Evolutionary conservation across 2,113 vertebrate species (phyloP).

Genomic region (Albula glossodonta): DNA sequence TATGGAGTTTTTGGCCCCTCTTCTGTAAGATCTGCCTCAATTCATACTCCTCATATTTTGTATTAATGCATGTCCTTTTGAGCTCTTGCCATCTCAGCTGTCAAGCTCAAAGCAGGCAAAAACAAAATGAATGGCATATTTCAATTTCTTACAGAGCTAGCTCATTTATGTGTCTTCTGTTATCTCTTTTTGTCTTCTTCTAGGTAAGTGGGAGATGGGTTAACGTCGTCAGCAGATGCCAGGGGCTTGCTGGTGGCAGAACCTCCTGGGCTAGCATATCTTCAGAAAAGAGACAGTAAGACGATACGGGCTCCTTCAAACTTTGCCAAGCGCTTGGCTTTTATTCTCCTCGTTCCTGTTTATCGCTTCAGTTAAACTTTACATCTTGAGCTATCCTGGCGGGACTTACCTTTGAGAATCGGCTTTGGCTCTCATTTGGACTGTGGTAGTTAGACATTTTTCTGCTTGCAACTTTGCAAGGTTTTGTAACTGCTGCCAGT

Average conservation of each 20-base stretch:
- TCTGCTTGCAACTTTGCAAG: background rate
- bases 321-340: background rate
- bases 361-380: background rate
- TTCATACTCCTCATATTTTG: background rate
- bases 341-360: background rate
- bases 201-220: constrained; percentile 26
- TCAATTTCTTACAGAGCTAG: background rate
- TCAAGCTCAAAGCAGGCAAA: background rate
- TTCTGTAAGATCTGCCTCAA: background rate
- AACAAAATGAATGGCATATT: background rate
- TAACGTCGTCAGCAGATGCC: constrained; percentile 22
- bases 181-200: constrained; percentile 14
- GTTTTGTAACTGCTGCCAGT: background rate
- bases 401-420: background rate
- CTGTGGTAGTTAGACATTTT: background rate
- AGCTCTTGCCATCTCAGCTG: background rate
- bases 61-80: background rate
- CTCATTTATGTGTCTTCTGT: constrained; percentile 11
- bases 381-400: background rate
- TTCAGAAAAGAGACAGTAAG: constrained; percentile 26
- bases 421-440: background rate
- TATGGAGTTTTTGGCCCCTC: background rate
- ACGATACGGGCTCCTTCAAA: background rate
- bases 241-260: background rate
- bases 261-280: background rate